Base-by-base conservation (phyloP, 2,113 vertebrate genomes). In the Cyprinodon tularosa region DNA sequence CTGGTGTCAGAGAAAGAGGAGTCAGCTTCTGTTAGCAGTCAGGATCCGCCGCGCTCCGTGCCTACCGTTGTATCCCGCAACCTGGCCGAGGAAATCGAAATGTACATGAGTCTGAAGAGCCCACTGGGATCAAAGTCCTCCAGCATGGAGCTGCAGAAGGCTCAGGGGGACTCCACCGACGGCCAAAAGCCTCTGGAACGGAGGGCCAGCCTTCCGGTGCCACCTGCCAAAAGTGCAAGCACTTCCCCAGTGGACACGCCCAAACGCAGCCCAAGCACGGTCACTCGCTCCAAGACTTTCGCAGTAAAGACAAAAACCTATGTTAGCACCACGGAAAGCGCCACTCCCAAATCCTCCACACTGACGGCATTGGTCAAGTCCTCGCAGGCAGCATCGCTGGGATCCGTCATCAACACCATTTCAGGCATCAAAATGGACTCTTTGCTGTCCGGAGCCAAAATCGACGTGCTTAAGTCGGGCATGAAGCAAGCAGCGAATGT, bases 401-500 rank as follows among this genome's bases (percentile, higher is more conserved):
- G 97, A 47, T 97, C 97, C 0, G 96, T 99, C 3, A 97, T 98
- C 12, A 98, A 96, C 83, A 94, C 96, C 76, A 91, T 98, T 66
- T 98, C 98, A 12, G 96, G 86, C 62, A 94, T 99, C 78, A 99
- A 98, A 90, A 93, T 99, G 89, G 97, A 99, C 91, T 82, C 90
- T 14, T 95, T 99, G 79, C 88, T 99, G 40, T 96, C 97, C 1
- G 97, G 98, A 44, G 97, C 98, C 60, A 99, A 98, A 93, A 96
- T 99, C 0, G 96, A 98, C 79, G 96, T 98, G 80, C 90, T 99
- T 0, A 99, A 96, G 81, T 97, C 96, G 0, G 62, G 98, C 87
- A 96, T 99, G 97, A 99, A 98, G 85, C 97, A 98, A 91, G 98
- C 97, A 4, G 97, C 96, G 12, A 98, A 90, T 20, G 97, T 97